Conservation (phyloP, 2,113 vertebrate genomes). For the Myotis lucifugus region DNA sequence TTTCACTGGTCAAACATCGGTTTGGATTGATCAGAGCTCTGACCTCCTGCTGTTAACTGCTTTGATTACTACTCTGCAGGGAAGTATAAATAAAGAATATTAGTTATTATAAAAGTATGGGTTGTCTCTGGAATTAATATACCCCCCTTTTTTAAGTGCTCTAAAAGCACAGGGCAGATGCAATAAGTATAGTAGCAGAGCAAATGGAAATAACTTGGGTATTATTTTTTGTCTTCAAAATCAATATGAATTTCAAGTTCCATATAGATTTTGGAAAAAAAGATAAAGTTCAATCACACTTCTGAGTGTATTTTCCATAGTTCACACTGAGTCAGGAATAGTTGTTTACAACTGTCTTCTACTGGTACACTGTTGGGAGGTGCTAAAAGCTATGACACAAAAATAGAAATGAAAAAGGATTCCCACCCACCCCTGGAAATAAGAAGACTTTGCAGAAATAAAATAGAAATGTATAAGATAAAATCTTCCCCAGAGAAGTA, state of each 20-base stretch:
- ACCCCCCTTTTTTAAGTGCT: neutral
- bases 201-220: neutral
- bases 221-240: constrained; percentile 25
- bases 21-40: neutral
- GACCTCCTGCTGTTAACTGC: neutral
- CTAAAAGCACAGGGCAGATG: neutral
- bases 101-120: neutral
- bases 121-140: neutral
- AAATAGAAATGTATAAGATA: neutral
- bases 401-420: neutral
- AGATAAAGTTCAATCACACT: neutral
- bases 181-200: neutral
- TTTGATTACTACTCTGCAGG: neutral
- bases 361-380: neutral
- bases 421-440: neutral
- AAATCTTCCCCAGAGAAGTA: neutral
- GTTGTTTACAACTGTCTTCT: neutral
- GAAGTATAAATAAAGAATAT: neutral
- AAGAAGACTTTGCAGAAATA: neutral
- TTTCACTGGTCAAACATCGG: neutral
- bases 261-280: neutral
- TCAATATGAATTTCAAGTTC: neutral
- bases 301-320: neutral
- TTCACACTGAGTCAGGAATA: neutral
- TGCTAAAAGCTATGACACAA: neutral